Base-by-base conservation (phyloP, 2,113 vertebrate species). In the Equus przewalskii region DNA sequence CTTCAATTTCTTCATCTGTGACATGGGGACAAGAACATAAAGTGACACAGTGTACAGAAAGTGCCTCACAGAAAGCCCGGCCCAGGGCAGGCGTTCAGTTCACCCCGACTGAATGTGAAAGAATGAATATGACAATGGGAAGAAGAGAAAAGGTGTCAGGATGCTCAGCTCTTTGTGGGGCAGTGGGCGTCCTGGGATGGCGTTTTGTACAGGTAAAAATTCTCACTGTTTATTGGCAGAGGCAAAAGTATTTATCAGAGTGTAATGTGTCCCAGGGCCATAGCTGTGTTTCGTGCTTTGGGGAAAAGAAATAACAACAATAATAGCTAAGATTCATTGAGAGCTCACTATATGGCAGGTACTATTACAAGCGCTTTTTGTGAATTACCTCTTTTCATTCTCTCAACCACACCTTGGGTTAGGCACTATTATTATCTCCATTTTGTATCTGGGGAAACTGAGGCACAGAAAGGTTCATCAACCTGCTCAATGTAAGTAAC, bases 361-460 rank as follows among this genome's bases (percentile, higher is more conserved):
- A 9, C 15, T 7, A 2, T 15, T 19, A 4, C 36, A 11, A 73
- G 56, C 2, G 5, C 30, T 67, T 56, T 41, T 62, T 2, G 26
- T 12, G 58, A 84, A 36, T 7, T 2, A 24, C 6, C 14, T 22
- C 49, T n/a, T 12, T 26, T 44, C 46, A 65, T 22, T 76, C 72
- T 26, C 16, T 69, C 30, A 56, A 13, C 60, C n/a, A 54, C 2
- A 26, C 54, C 62, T 58, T 18, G 28, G 9, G 14, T 56, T 79
- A 58, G 83, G 58, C 46, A 36, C 62, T 22, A 41, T 15, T 51
- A 65, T 26, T 3, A 46, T 26, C 5, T 51, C n/a, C 56, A 49
- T 60, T 65, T 81, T 94, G 28, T 62, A 33, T 41, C 72, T 76
- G 19, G 54, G 83, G 58, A 91, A 94, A 84, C 91, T 28, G n/a